Percentiles rank a stretch among this genome's conserved stretches.
Evolutionary conservation across 1,140 invertebrate genomes (phyloP).

Genomic region (Grapholita molesta): DNA sequence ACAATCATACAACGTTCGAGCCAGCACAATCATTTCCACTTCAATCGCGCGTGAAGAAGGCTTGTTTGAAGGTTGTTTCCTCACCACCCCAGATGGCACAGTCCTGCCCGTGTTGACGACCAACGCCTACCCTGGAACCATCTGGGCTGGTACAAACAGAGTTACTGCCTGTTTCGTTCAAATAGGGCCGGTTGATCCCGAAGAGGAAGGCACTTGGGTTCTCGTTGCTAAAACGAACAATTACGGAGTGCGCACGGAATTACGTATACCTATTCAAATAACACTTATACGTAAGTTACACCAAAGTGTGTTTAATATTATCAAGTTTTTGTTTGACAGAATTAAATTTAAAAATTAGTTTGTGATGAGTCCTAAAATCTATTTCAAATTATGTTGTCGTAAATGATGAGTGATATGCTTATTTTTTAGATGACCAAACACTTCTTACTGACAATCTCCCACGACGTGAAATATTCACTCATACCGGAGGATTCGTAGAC

Average conservation of each 20-base stretch:
- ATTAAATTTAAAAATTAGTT: too few species aligned
- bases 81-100: conserved; percentile 1
- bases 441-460: conserved; percentile 11
- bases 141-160: not conserved
- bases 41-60: not conserved
- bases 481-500: conserved; percentile 2
- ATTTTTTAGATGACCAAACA: not conserved
- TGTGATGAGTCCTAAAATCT: not conserved
- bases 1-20: not conserved
- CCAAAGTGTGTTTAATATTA: not conserved
- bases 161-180: conserved; percentile 4
- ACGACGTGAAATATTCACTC: not conserved
- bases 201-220: not conserved
- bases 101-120: not conserved
- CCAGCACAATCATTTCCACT: not conserved
- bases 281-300: not conserved
- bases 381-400: too few species aligned
- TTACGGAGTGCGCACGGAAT: not conserved
- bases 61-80: not conserved
- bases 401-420: too few species aligned
- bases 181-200: conserved; percentile 1
- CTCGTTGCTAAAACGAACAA: not conserved
- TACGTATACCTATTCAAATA: not conserved
- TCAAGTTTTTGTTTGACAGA: too few species aligned
- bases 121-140: conserved; percentile 5